Evolutionary conservation across 1,140 invertebrate species (phyloP).

Genomic region (Lordiphosa stackelbergi): DNA sequence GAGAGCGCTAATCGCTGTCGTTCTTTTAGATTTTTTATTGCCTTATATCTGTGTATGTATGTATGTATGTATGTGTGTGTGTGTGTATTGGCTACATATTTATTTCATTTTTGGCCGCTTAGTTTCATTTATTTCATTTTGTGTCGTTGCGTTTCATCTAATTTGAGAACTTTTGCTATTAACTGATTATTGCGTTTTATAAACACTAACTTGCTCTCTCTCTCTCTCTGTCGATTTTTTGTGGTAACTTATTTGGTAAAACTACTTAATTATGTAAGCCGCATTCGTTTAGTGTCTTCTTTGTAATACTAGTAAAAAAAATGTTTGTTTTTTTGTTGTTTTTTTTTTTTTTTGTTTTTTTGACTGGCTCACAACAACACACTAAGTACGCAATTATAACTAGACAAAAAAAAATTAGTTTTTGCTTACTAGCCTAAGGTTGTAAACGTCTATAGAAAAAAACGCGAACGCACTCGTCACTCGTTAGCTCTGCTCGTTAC

Average conservation of each 20-base stretch:
- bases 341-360: conserved; percentile 25
- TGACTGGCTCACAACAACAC: conserved; percentile 30
- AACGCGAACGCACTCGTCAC: conserved; percentile 16
- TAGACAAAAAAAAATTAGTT: conserved; percentile 53
- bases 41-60: conserved; percentile 6
- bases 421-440: conserved; percentile 61
- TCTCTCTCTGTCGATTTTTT: conserved; percentile 12
- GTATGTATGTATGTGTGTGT: conserved; percentile 7
- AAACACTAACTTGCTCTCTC: conserved; percentile 56
- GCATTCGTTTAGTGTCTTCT: conserved; percentile 27
- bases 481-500: not conserved
- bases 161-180: conserved; percentile 60
- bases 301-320: conserved; percentile 68
- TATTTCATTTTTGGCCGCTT: conserved; percentile 59
- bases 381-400: conserved; percentile 46
- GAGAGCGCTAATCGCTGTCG: conserved; percentile 5
- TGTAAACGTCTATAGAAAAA: conserved; percentile 63
- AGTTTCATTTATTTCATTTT: conserved; percentile 39
- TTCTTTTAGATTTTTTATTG: not conserved
- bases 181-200: conserved; percentile 73
- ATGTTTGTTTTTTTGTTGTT: conserved; percentile 21
- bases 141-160: conserved; percentile 35
- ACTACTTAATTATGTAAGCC: conserved; percentile 64
- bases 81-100: conserved; percentile 12
- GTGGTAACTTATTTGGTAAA: conserved; percentile 40